Evolutionary conservation across 2,888 invertebrate species (phyloP).

Genomic region (Eretmocerus hayati): DNA sequence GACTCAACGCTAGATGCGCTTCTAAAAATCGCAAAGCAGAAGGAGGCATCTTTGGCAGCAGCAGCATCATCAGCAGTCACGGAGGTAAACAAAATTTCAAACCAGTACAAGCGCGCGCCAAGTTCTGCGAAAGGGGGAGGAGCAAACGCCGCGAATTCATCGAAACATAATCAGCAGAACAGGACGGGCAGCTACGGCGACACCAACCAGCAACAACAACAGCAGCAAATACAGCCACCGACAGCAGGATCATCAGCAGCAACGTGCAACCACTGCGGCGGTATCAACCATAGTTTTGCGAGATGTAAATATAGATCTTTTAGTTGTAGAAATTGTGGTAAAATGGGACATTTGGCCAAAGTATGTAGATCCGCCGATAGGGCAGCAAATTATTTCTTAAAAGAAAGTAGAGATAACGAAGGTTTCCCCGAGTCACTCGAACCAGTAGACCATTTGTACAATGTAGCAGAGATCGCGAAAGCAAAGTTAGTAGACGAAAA

Average conservation of each 20-base stretch:
- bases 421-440: too few species aligned
- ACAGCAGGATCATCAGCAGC: too few species aligned
- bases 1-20: constrained; percentile 6
- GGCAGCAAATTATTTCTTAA: too few species aligned
- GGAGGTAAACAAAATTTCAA: not conserved
- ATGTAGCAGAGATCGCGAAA: too few species aligned
- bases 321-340: constrained; percentile 10
- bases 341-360: constrained; percentile 12
- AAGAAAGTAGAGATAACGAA: too few species aligned
- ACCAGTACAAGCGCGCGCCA: constrained; percentile 11
- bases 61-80: not conserved
- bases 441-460: too few species aligned
- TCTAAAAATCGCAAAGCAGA: constrained; percentile 18
- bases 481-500: not conserved
- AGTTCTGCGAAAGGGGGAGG: constrained; percentile 11
- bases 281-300: constrained; percentile 12
- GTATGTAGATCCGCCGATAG: too few species aligned
- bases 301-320: constrained; percentile 16
- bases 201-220: not conserved
- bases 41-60: too few species aligned
- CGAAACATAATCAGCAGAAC: too few species aligned
- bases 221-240: not conserved
- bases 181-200: constrained; percentile 15
- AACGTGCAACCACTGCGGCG: constrained; percentile 19
- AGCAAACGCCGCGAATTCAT: too few species aligned